Conservation (phyloP, 1,140 invertebrate species). For the Bombyx mori region ASM3026992v2 NC_085133.1:4062001-4062500, state of each 20-base stretch:
- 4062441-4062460: no score
- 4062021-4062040: no score
- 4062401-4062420: slow-evolving; percentile 19
- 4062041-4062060: no score
- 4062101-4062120: no score
- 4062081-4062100: no score
- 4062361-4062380: slow-evolving; percentile 55
- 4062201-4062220: slow-evolving; percentile 11
- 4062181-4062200: no score
- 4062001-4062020: no score
- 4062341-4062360: slow-evolving; percentile 66
- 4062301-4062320: slow-evolving; percentile 38
- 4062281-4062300: slow-evolving; percentile 37
- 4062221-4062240: slow-evolving; percentile 55
- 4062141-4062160: slow-evolving; percentile 1
- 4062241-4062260: slow-evolving; percentile 54
- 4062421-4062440: background rate
- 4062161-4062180: no score
- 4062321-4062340: slow-evolving; percentile 62
- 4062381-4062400: slow-evolving; percentile 46
- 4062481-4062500: no score
- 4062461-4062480: no score
- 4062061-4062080: no score
- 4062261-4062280: slow-evolving; percentile 53
- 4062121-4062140: background rate